Percentiles rank a stretch among this genome's conserved stretches.
Evolutionary conservation across 2,797 vertebrate genomes (phyloP).

Genomic region (Euthynnus affinis): DNA sequence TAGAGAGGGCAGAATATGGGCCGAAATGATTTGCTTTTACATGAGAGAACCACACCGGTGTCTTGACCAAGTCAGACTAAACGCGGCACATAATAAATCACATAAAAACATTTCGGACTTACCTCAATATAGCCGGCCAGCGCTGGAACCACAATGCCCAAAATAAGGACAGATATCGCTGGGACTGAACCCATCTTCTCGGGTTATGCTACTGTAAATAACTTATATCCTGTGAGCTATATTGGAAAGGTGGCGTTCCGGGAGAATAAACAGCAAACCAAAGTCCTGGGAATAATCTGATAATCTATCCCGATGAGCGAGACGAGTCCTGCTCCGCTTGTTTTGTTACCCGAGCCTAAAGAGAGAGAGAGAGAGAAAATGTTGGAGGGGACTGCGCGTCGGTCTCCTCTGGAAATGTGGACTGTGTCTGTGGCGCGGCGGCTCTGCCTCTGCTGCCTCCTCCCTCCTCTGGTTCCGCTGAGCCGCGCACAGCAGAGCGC

Average conservation of each 20-base stretch:
- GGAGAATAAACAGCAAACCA: constrained; percentile 27
- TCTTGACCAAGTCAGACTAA: neutral
- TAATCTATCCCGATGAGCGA: constrained; percentile 32
- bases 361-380: constrained; percentile 41
- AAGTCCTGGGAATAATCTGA: constrained; percentile 41
- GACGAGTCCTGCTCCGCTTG: constrained; percentile 60
- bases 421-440: constrained; percentile 55
- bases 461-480: constrained; percentile 38
- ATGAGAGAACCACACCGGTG: neutral
- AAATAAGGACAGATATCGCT: constrained; percentile 83
- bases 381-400: constrained; percentile 36
- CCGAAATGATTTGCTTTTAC: constrained; percentile 19
- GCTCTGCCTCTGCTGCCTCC: constrained; percentile 41
- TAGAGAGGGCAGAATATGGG: constrained; percentile 9
- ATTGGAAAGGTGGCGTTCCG: constrained; percentile 38
- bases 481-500: neutral
- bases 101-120: constrained; percentile 6
- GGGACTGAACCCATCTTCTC: constrained; percentile 83
- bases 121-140: constrained; percentile 95
- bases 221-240: constrained; percentile 68
- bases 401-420: constrained; percentile 52
- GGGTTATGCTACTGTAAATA: constrained; percentile 63
- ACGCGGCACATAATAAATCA: constrained; percentile 10
- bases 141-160: constrained; percentile 87
- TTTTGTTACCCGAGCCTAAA: constrained; percentile 58